A percentile compares a stretch with the other conserved stretches of the same genome.
Conservation (phyloP, 1,140 invertebrate species). For the Drosophila lacteicornis region DNA sequence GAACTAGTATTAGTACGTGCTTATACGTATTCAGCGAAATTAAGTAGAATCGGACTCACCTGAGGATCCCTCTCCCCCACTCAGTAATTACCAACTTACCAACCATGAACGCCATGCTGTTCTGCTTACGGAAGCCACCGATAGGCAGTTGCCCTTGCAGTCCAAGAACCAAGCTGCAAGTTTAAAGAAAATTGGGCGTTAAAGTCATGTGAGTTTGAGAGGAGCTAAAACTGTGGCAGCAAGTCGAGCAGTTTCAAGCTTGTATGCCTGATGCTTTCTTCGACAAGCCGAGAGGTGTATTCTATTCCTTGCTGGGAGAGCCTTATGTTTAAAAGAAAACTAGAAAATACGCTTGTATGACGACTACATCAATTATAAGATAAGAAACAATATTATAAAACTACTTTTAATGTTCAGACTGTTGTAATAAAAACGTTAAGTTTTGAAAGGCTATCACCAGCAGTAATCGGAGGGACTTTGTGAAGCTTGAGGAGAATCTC, state of each 20-base stretch:
- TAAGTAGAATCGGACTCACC: constrained; percentile 11
- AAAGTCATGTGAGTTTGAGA: not conserved
- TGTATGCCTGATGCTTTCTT: constrained; percentile 14
- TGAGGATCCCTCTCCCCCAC: not conserved
- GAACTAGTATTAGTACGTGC: not conserved
- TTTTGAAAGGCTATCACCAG: not conserved
- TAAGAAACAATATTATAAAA: not conserved
- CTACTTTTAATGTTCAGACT: not conserved
- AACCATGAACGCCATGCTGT: not conserved
- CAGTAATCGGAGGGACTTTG: constrained; percentile 11
- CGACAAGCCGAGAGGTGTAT: constrained; percentile 15
- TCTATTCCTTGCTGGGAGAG: not conserved
- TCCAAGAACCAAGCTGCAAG: constrained; percentile 48
- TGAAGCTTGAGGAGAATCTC: not conserved
- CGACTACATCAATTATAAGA: not conserved
- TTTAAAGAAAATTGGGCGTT: constrained; percentile 66
- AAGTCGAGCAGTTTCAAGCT: constrained; percentile 7
- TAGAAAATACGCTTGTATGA: not conserved
- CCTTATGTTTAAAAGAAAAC: not conserved
- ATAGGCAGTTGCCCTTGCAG: constrained; percentile 2
- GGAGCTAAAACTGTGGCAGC: constrained; percentile 9
- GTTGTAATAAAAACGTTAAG: not conserved
- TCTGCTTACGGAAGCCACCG: constrained; percentile 9
- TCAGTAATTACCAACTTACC: constrained; percentile 1
- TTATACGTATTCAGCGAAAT: not conserved